Evolutionary conservation across 2,113 vertebrate species (phyloP).

Genomic region (Ellobius talpinus): DNA sequence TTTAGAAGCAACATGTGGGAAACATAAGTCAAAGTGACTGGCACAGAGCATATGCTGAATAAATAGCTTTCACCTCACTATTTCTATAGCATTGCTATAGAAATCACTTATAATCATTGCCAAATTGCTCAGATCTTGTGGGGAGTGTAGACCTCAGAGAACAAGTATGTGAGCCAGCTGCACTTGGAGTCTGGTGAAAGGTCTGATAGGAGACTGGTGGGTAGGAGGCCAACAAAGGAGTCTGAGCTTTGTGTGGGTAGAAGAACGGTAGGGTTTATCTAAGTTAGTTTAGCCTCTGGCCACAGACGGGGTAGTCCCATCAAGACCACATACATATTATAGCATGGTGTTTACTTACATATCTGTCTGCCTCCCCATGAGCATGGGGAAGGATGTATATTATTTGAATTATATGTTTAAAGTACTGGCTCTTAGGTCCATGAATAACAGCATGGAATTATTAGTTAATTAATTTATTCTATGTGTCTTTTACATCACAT

Average conservation of each 20-base stretch:
- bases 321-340: not conserved
- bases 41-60: not conserved
- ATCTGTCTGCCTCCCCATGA: not conserved
- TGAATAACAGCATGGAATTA: not conserved
- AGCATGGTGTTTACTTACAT: not conserved
- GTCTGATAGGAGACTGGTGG: not conserved
- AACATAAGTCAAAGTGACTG: not conserved
- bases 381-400: not conserved
- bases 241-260: not conserved
- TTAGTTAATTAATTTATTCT: too few relatives aligned
- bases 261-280: not conserved
- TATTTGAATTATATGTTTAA: not conserved
- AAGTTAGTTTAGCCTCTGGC: not conserved
- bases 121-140: not conserved
- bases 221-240: not conserved
- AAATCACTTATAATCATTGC: not conserved
- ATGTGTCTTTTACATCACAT: too few relatives aligned
- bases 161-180: not conserved
- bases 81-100: not conserved
- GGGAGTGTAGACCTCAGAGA: not conserved
- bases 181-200: not conserved
- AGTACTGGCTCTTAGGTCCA: not conserved
- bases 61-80: not conserved
- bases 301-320: not conserved
- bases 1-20: not conserved